A percentile compares a stretch with the other conserved stretches of the same genome.
phyloP scores from a whole-genome alignment of 2,797 vertebrate species.

The Hyperoplus lanceolatus region DNA sequence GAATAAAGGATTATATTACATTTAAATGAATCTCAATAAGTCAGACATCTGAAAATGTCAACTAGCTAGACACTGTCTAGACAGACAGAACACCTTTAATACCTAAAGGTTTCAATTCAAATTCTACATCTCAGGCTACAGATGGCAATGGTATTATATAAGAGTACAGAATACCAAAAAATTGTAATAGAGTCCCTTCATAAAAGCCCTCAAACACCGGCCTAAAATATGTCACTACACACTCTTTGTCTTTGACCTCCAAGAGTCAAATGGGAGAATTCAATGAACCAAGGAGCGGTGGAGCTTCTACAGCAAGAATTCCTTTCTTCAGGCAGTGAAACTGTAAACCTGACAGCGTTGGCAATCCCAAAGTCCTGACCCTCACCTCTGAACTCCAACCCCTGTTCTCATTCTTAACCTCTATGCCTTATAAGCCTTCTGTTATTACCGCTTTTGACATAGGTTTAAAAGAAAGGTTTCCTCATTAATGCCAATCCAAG shows the following conservation, averaged over 20 bases:
- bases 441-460: constrained; percentile 60
- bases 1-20: not conserved
- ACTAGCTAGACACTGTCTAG: not conserved
- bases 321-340: constrained; percentile 68
- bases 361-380: constrained; percentile 69
- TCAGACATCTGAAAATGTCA: constrained; percentile 2
- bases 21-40: constrained; percentile 8
- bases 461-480: constrained; percentile 47
- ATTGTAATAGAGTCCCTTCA: not conserved
- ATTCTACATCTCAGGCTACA: constrained; percentile 9
- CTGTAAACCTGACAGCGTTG: constrained; percentile 75
- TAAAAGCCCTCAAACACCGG: not conserved
- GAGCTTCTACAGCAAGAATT: constrained; percentile 53
- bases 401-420: constrained; percentile 70
- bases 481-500: constrained; percentile 41
- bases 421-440: constrained; percentile 42
- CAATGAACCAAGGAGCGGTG: constrained; percentile 32
- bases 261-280: constrained; percentile 24
- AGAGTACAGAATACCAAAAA: not conserved
- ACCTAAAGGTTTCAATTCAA: not conserved
- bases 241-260: constrained; percentile 25
- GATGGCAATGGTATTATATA: not conserved
- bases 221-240: not conserved
- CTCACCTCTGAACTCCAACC: constrained; percentile 77
- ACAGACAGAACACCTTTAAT: constrained; percentile 4